These are phyloP conservation scores for Caloenas nicobarica DNA, from an alignment of 2,113 vertebrate genomes.

Conservation along the genomic window DNA sequence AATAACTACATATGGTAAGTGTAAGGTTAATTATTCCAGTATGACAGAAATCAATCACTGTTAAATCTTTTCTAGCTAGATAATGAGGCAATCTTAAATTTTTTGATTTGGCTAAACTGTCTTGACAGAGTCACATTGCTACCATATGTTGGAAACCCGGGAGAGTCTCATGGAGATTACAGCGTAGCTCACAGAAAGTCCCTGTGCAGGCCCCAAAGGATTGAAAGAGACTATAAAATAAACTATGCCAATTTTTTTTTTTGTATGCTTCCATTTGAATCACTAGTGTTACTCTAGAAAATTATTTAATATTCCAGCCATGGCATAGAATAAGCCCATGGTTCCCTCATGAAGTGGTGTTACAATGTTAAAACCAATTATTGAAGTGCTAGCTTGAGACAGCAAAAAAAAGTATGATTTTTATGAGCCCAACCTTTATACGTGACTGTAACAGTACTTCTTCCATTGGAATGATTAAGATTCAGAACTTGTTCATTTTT, in stretches of 20 bases:
- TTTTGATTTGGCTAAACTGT: slow-evolving; percentile 25
- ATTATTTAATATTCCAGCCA: background rate
- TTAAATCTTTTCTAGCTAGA: slow-evolving; percentile 18
- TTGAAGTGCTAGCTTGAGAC: background rate
- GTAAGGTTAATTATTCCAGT: slow-evolving; percentile 48
- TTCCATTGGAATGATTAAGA: background rate
- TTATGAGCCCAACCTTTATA: background rate
- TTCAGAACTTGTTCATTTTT: background rate
- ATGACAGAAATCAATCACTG: slow-evolving; percentile 51
- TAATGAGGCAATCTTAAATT: slow-evolving; percentile 30
- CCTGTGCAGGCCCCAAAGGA: background rate
- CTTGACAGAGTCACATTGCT: slow-evolving; percentile 2
- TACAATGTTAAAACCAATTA: background rate
- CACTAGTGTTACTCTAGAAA: background rate
- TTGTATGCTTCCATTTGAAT: background rate
- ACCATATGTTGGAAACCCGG: background rate
- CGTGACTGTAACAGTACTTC: background rate
- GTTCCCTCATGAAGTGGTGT: background rate
- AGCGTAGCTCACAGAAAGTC: background rate
- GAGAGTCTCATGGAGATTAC: background rate
- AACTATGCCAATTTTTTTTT: background rate
- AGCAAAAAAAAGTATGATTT: background rate
- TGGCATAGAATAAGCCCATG: background rate
- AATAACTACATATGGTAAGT: slow-evolving; percentile 45
- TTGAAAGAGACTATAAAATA: background rate